Base-by-base conservation (phyloP, 92 coral and sea anemone species). In the Bergia puertoricense region DNA sequence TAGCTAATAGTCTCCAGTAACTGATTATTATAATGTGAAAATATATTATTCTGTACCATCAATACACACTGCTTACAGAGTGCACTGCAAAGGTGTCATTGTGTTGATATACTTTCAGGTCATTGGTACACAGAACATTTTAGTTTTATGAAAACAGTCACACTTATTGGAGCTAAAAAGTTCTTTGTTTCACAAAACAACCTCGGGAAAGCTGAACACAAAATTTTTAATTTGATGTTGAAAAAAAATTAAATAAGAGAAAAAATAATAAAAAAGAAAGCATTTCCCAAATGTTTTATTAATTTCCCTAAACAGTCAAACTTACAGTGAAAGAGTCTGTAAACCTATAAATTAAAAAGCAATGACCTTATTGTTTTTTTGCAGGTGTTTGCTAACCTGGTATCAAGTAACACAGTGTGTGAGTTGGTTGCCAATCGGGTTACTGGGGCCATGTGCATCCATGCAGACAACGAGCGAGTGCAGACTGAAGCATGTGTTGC, bases 401-500 rank as follows among this genome's bases (percentile, higher is more conserved):
- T 94, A 79, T 82, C 94, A 23, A 95, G 82, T 72, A 85, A 88
- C 14, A 54, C 10, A 48, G 72, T 76, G 20, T 94, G 95, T 82
- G 81, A 80, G 65, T 40, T 39, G 48, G 88, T 93, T 20, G 91
- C 94, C 38, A 77, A 83, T 5, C 77, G 92, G 18, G 78, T 92
- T 74, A 88, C 93, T 30, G 80, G 84, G 48, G 98, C 97, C 42
- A 95, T 97, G 99, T 89, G 88, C 37, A 7, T 30, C 51, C 91
- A 91, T 77, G 85, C 89, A 41, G 38, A 86, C 1, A 94, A 92
- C 37, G 89, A 91, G 83, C 92, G 93, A 66, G 89, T 97, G 14
- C 98, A 94, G 80, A 91, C 78, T 22, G 97, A 95, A 74, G 94
- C 91, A 44, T 97, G 99, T 76, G 99, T 91, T 8, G 94, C 95